Evolutionary conservation across 2,888 invertebrate genomes (phyloP), one percentile per base, ranked within the genome.

Genomic region (Linnaemya tessellans): DNA sequence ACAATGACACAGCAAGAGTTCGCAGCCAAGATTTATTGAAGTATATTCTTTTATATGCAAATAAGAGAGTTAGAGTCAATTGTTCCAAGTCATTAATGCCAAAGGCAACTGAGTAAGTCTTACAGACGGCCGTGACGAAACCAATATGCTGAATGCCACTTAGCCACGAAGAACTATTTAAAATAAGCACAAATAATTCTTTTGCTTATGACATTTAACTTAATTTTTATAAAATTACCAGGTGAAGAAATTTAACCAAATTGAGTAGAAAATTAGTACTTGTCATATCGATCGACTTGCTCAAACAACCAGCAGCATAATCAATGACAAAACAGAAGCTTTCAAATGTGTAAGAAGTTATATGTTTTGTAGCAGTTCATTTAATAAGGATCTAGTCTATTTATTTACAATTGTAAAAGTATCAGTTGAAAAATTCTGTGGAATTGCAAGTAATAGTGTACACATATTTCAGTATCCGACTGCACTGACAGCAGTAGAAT

Each of bases 1-100:
- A 22, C 35, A 8, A 35, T 38, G 30, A 64, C 20, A 10, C 9
- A 20, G 18, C 41, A 35, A 73, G 20, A 60, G 18, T 22, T 51
- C 54, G 18, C 41, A 75, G 18, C 4, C 46, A 74, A 62, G 65
- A 79, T 77, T 64, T 22, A 77, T 62, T 54, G 38, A 43, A 58
- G 22, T 18, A 35, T 67, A 41, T 13, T 8, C 0, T 5, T n/a
- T 20, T 35, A 56, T 10, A 64, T 49, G n/a, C 18, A n/a, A 49
- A 18, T 49, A 49, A 49, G 46, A 3, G n/a, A 5, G n/a, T 11
- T 7, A 49, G 60, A 20, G 13, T 38, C 60, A 73, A 73, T 35
- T 51, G 41, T 22, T 41, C 35, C n/a, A n/a, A n/a, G 18, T 10
- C 20, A 38, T 35, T 38, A 7, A 35, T 18, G 30, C 30, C 35